Evolutionary conservation across 1,140 invertebrate genomes (phyloP).

Genomic region (Ostrea denselamellosa): DNA sequence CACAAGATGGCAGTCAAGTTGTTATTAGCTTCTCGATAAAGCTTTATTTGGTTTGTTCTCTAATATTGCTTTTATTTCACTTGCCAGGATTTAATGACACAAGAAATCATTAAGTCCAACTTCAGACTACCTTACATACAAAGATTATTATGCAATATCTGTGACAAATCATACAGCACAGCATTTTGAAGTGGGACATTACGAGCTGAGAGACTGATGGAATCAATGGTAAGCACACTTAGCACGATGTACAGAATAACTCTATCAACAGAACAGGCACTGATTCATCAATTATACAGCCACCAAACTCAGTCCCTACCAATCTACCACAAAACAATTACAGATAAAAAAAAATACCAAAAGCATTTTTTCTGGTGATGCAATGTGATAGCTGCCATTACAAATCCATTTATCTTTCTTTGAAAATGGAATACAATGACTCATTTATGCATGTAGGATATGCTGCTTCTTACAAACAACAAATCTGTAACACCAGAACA

Average conservation of each 20-base stretch:
- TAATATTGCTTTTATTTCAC: slow-evolving; percentile 1
- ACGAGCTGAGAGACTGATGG: background rate
- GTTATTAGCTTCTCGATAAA: background rate
- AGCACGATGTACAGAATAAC: background rate
- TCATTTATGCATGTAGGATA: background rate
- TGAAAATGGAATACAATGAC: slow-evolving; percentile 28
- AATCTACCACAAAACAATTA: background rate
- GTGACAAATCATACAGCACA: background rate
- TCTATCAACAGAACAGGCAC: background rate
- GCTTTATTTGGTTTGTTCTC: slow-evolving; percentile 8
- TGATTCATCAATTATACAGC: slow-evolving; percentile 36
- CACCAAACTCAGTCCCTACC: slow-evolving; percentile 4
- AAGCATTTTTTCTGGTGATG: background rate
- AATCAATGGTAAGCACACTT: background rate
- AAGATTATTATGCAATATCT: slow-evolving; percentile 16
- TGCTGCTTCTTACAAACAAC: background rate
- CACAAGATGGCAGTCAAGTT: background rate
- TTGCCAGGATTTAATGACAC: slow-evolving; percentile 1
- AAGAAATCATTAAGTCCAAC: slow-evolving; percentile 16
- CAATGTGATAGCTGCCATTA: background rate
- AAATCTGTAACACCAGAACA: background rate
- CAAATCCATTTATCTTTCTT: slow-evolving; percentile 33
- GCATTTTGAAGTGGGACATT: slow-evolving; percentile 32
- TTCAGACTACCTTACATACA: slow-evolving; percentile 16
- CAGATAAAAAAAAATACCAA: background rate